Percentiles rank a stretch among this genome's conserved stretches.
Conservation (phyloP, 92 coral and sea anemone genomes). For the Phenganax subtilis region DNA sequence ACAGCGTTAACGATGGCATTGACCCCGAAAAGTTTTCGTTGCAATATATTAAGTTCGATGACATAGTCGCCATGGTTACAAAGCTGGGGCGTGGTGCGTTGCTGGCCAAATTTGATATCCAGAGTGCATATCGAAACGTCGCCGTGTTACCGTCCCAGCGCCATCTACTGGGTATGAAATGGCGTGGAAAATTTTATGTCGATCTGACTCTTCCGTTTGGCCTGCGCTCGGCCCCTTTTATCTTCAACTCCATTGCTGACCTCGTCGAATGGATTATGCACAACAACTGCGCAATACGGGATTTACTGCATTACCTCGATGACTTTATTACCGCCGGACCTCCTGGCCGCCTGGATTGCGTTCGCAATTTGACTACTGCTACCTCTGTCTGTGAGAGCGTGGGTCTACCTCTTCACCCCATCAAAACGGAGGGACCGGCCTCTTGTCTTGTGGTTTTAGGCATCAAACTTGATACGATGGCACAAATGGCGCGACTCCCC, state of each 20-base stretch:
- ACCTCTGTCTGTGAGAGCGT: neutral
- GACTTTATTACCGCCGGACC: conserved; percentile 53
- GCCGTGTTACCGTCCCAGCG: conserved; percentile 35
- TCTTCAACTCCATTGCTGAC: neutral
- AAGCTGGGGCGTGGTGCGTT: conserved; percentile 33
- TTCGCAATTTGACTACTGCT: neutral
- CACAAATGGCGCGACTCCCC: neutral
- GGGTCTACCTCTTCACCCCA: neutral
- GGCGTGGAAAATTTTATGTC: conserved; percentile 47
- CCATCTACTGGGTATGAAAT: conserved; percentile 45
- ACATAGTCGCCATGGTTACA: neutral
- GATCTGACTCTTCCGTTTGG: conserved; percentile 29
- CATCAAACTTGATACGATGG: neutral
- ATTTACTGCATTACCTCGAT: conserved; percentile 44
- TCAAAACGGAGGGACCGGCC: neutral
- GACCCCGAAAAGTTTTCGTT: neutral
- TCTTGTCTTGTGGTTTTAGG: neutral
- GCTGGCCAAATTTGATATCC: conserved; percentile 37
- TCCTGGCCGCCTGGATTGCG: conserved; percentile 21
- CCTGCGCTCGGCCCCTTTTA: conserved; percentile 31
- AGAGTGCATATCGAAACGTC: conserved; percentile 38
- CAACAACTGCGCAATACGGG: neutral
- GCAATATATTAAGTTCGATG: conserved; percentile 22
- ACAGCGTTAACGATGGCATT: too few species aligned
- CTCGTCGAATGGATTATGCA: neutral